Base-by-base conservation (phyloP, 2,888 invertebrate species). In the Drosophila phalerata region DNA sequence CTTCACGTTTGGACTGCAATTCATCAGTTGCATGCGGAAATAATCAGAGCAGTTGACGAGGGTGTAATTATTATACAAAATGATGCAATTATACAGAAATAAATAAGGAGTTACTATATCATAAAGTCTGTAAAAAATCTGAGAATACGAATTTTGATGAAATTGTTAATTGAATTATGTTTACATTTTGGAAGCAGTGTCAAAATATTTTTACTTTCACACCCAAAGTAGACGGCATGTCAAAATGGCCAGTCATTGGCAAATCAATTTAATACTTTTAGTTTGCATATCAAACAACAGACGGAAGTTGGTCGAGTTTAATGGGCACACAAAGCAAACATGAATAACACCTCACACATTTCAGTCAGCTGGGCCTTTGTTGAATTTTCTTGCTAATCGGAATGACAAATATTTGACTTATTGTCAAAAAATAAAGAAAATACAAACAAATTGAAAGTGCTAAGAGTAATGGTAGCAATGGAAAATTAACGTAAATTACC, bases 11-110 rank as follows among this genome's bases (percentile, higher is more conserved):
- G 43, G 30, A 70, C 53, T 69, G 71, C 63, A 65, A 62, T 62
- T 81, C 68, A 38, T 62, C 72, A 72, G 85, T 57, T 72, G 74
- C 88, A 77, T 72, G 81, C 79, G 63, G 79, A 88, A 76, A 85
- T 84, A 86, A 80, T 76, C 63, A 48, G 53, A 70, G 57, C 70
- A 73, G 67, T 56, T 69, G 66, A 67, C 65, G 53, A 56, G 34
- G 51, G 30, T 64, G 47, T 65, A 19, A 81, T 72, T 68, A 47
- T 55, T 32, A 69, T 13, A 11, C 56, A 37, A 32, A 34, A 37
- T 43, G 25, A 51, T 11, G 17, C 48, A 68, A 43, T 17, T 25
- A 30, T 38, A 28, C 8, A 9, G 3, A 9, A 49, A 6, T 30
- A 0, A 47, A 11, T 15, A 1, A 30, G 10, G 4, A 11, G 5